Conservation (phyloP, 1,140 invertebrate genomes). For the Probaryconus sp. region DNA sequence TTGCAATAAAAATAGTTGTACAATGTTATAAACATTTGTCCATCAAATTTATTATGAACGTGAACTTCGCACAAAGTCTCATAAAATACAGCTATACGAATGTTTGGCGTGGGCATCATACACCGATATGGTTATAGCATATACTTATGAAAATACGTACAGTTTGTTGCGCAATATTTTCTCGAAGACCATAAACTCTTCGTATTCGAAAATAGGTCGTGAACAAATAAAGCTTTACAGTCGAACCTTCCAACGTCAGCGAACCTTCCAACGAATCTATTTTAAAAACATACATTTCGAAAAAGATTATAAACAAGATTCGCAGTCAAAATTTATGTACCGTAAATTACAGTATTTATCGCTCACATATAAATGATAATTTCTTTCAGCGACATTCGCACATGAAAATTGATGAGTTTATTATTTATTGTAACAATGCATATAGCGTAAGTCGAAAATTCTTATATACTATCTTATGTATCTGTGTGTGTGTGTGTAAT, state of each 20-base stretch:
- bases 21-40: slow-evolving; percentile 7
- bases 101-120: slow-evolving; percentile 13
- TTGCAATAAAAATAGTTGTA: slow-evolving; percentile 12
- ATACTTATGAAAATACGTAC: slow-evolving; percentile 30
- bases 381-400: too few species aligned
- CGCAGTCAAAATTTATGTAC: too few species aligned
- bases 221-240: slow-evolving; percentile 26
- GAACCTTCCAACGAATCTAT: too few species aligned
- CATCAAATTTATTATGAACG: slow-evolving; percentile 27
- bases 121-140: slow-evolving; percentile 17
- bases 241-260: too few species aligned
- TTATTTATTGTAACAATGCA: neutral
- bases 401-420: too few species aligned
- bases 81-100: slow-evolving; percentile 23
- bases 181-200: slow-evolving; percentile 25
- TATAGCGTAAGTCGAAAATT: too few species aligned
- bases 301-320: too few species aligned
- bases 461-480: too few species aligned
- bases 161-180: slow-evolving; percentile 29
- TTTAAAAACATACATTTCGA: too few species aligned
- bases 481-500: neutral
- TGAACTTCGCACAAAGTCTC: neutral
- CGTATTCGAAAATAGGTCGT: slow-evolving; percentile 27
- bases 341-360: too few species aligned
- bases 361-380: too few species aligned